phyloP scores from a whole-genome alignment of 2,888 invertebrate species.

The Escarpia spicata region DNA sequence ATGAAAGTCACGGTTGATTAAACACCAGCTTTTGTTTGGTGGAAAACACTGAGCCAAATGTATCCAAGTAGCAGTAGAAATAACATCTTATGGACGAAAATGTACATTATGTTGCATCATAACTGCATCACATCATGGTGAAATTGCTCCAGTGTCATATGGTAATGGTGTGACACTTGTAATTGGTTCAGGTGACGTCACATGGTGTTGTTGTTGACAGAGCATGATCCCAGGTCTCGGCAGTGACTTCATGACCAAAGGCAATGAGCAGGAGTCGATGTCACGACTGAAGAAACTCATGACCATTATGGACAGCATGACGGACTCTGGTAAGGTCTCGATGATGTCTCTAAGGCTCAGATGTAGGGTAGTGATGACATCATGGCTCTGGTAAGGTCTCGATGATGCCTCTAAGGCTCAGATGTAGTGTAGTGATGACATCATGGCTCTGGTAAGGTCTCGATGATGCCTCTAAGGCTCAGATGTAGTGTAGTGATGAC shows the following conservation, averaged over 20 bases:
- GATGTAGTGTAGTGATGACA: too few species aligned
- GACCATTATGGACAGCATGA: constrained; percentile 99
- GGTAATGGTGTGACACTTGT: constrained; percentile 14
- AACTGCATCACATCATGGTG: not conserved
- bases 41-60: too few species aligned
- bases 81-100: too few species aligned
- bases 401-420: too few species aligned
- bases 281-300: constrained; percentile 94
- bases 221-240: constrained; percentile 99
- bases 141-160: not conserved
- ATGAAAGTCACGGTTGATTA: too few species aligned
- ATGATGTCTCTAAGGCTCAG: not conserved
- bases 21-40: too few species aligned
- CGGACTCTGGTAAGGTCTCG: constrained; percentile 78
- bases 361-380: not conserved
- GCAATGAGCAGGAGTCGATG: constrained; percentile 98
- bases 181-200: constrained; percentile 38
- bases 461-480: too few species aligned
- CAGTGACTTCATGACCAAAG: constrained; percentile 94
- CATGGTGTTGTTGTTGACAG: constrained; percentile 68
- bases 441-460: too few species aligned
- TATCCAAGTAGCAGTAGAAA: too few species aligned
- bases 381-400: too few species aligned
- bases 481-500: too few species aligned
- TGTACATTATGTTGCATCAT: too few species aligned